Evolutionary conservation across 2,113 vertebrate species (phyloP).

Genomic region (Petrocephalus microphthalmus): DNA sequence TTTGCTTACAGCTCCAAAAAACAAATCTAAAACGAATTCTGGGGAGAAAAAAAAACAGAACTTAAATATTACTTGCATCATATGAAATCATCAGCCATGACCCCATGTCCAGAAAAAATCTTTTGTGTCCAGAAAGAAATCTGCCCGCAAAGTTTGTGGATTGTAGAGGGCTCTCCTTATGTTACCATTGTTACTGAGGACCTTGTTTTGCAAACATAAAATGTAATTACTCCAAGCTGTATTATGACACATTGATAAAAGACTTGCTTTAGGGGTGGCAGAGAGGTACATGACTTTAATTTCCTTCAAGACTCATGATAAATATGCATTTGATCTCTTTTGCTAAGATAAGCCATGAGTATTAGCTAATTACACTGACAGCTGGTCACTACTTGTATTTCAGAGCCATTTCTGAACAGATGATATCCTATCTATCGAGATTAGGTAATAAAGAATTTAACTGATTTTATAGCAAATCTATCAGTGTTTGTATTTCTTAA

Average conservation of each 20-base stretch:
- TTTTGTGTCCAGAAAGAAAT: neutral
- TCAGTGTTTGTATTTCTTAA: neutral
- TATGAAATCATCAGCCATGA: neutral
- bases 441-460: neutral
- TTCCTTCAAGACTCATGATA: conserved; percentile 1
- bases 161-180: neutral
- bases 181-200: neutral
- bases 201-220: conserved; percentile 2
- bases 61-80: neutral
- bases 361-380: neutral
- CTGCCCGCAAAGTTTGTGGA: neutral
- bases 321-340: conserved; percentile 3
- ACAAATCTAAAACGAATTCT: neutral
- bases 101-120: neutral
- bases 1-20: neutral
- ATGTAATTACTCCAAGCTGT: neutral
- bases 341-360: neutral
- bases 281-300: neutral
- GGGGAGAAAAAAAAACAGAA: neutral
- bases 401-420: neutral
- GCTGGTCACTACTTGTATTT: neutral
- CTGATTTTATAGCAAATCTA: neutral
- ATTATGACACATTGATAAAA: conserved; percentile 6
- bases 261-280: neutral
- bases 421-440: neutral